Evolutionary conservation across 2,113 vertebrate species (phyloP), one percentile per base, ranked within the genome.

Genomic region (Pipa parva): DNA sequence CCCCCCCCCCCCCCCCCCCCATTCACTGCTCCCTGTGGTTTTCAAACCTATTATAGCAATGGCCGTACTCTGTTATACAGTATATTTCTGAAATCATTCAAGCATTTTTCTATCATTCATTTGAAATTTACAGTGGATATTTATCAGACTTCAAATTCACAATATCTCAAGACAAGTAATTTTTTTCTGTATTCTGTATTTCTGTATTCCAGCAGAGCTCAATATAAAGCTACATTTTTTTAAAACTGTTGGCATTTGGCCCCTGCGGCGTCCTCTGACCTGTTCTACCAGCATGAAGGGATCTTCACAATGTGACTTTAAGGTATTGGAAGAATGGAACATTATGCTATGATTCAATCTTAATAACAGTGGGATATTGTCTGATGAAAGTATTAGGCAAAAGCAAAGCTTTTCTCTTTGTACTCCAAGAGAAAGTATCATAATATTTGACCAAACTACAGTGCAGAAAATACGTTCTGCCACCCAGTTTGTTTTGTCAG

Each of bases 131-230:
- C 59, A 57, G 45, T 63, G 73, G 52, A 0, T 7, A 8, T 71
- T 63, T 50, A 20, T 65, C 37, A 36, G 51, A 8, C 49, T 70
- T 24, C 3, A 56, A 7, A 2, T 50, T 56, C 18, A 15, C 1
- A 1, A 52, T 17, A 73, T 27, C 54, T 70, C 48, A 67, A 5
- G 24, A 71, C 12, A 39, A 37, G 52, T 45, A 73, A 48, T 73
- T 37, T 49, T 58, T 70, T 48, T 45, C 62, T 61, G 4, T 22
- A 51, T 61, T 15, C 31, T 28, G 55, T n/a, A 29, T 58, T n/a
- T n/a, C 61, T 45, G 63, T 46, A 29, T 71, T 48, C 71, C 63
- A 73, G 74, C 71, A 71, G 73, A 74, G 75, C 26, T 61, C 63
- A 72, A 52, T 18, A 63, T 31, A 49, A 11, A 63, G 8, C 15